Base-by-base conservation (phyloP, 2,113 vertebrate genomes). In the Corydoras sp. region DNA sequence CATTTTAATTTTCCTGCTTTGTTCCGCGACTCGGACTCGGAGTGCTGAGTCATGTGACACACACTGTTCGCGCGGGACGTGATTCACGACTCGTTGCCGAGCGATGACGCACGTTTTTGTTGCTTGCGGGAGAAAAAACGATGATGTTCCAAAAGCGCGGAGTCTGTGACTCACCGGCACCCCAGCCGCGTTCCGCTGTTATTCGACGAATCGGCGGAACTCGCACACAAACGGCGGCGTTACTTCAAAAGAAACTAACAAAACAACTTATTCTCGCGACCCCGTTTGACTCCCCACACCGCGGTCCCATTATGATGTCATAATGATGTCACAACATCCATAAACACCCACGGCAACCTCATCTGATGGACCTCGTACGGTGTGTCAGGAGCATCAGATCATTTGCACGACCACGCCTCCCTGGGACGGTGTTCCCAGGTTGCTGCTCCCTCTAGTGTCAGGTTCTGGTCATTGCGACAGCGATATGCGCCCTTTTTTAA, bases 131-230 rank as follows among this genome's bases (percentile, higher is more conserved):
- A 63, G 43, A 7, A 73, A 14, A 35, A 48, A 63, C 74, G 43
- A 71, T 58, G 50, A 63, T 65, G 51, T 63, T 32, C 43, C 2
- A 29, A 56, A 72, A 72, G 69, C 43, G 32, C 43, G 43, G 71
- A 77, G 65, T 71, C 24, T 13, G 9, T 76, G 74, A 76, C 68
- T 76, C 74, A 70, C 18, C 48, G 13, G 30, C 9, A 9, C 59
- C 29, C 31, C 24, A 15, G 8, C 65, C 15, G 72, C 32, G 24
- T 12, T 59, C 54, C n/a, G 35, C 70, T 30, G 62, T 68, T 31
- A 62, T n/a, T 10, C 48, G 12, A 53, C 9, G 13, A 15, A 11
- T 58, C 53, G 31, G 12, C 2, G 24, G 12, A 68, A 67, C 48
- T 29, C n/a, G 29, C 32, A 68, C 12, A 43, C 54, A 31, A 54